Percentiles rank a stretch among this genome's conserved stretches.
Evolutionary conservation across 2,797 vertebrate species (phyloP).

Genomic region (Geotrypetes seraphini): DNA sequence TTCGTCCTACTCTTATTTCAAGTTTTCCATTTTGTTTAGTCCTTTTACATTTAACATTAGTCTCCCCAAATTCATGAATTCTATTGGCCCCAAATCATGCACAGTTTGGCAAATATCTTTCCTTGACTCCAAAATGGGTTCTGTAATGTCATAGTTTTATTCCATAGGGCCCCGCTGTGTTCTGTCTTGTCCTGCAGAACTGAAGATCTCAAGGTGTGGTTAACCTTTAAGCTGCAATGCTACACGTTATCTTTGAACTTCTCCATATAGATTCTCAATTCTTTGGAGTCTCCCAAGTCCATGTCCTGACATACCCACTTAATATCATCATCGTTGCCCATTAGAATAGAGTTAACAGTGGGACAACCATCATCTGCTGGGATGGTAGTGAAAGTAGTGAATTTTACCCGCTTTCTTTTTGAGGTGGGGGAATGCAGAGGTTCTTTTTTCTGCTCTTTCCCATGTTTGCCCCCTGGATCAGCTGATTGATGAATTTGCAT

Average conservation of each 20-base stretch:
- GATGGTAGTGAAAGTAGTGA: conserved; percentile 81
- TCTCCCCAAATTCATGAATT: not conserved
- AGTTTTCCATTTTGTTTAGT: conserved; percentile 1
- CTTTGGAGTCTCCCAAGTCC: conserved; percentile 66
- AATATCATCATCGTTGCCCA: conserved; percentile 68
- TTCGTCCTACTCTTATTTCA: not conserved
- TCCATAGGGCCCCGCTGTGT: not conserved
- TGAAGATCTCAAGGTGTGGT: conserved; percentile 39
- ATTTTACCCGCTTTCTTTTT: conserved; percentile 86
- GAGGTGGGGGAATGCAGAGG: conserved; percentile 80
- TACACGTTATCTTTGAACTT: conserved; percentile 64
- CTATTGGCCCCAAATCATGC: not conserved
- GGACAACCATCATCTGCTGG: conserved; percentile 66
- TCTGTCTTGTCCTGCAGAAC: conserved; percentile 29
- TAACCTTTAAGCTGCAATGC: conserved; percentile 7
- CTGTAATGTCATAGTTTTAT: not conserved
- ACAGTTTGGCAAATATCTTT: conserved; percentile 30
- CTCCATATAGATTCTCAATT: conserved; percentile 77
- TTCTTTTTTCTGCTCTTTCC: conserved; percentile 64
- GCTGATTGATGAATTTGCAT: conserved; percentile 61
- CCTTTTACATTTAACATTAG: not conserved
- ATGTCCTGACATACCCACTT: conserved; percentile 85
- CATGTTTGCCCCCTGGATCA: conserved; percentile 32
- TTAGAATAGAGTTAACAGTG: conserved; percentile 62
- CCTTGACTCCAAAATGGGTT: conserved; percentile 19